Conservation (phyloP, 2,113 vertebrate species). For the Sebastes fasciatus region DNA sequence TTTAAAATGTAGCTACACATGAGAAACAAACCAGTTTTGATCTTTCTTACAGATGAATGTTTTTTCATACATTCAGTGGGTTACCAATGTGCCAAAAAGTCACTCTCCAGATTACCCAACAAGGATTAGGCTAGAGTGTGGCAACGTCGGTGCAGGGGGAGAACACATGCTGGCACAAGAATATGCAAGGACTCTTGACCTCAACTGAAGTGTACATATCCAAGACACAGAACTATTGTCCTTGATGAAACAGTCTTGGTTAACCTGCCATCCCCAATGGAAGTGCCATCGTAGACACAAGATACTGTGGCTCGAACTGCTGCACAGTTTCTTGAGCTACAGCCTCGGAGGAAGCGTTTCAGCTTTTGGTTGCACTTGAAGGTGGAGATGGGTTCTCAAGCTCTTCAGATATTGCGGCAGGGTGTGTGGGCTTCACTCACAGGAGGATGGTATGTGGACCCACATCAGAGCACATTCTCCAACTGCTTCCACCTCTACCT, state of each 20-base stretch:
- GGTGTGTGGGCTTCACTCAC: conserved; percentile 94
- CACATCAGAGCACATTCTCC: conserved; percentile 94
- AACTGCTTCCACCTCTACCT: conserved; percentile 95
- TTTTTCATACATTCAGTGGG: conserved; percentile 65
- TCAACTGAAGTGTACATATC: conserved; percentile 61
- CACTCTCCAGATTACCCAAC: conserved; percentile 62
- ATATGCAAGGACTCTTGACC: conserved; percentile 71
- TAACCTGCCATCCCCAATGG: conserved; percentile 74
- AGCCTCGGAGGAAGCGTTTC: conserved; percentile 54
- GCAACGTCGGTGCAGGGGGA: conserved; percentile 53
- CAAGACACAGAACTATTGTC: conserved; percentile 56
- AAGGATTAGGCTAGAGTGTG: conserved; percentile 65
- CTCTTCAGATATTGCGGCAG: conserved; percentile 92
- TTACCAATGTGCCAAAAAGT: conserved; percentile 83
- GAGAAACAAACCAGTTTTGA: conserved; percentile 59
- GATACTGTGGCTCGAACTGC: conserved; percentile 72
- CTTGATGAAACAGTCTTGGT: conserved; percentile 73
- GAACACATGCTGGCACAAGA: conserved; percentile 60
- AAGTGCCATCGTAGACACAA: conserved; percentile 79
- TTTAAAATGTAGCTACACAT: conserved; percentile 33
- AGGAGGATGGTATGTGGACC: conserved; percentile 94
- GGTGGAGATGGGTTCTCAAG: conserved; percentile 87
- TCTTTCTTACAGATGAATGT: conserved; percentile 80
- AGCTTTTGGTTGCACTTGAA: conserved; percentile 59
- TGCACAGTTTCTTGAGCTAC: conserved; percentile 68